Conservation (phyloP, 1,140 invertebrate species). For the Ceratina australensis region DNA sequence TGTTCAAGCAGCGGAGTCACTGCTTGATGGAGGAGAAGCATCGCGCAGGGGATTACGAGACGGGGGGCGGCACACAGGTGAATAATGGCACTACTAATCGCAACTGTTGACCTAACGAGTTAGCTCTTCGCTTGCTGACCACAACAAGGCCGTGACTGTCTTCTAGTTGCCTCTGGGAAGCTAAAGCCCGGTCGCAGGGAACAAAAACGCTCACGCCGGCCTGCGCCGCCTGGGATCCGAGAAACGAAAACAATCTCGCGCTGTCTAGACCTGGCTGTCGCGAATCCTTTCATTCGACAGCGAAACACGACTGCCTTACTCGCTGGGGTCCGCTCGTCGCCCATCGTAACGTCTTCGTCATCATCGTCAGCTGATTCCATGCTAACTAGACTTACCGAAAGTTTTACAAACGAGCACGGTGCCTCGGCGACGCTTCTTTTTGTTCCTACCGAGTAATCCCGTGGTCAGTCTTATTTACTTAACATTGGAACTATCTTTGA, state of each 20-base stretch:
- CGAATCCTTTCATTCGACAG: constrained; percentile 20
- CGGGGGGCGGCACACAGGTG: constrained; percentile 72
- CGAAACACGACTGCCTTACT: constrained; percentile 37
- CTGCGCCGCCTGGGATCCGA: constrained; percentile 4
- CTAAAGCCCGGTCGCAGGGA: constrained; percentile 28
- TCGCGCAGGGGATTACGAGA: constrained; percentile 67
- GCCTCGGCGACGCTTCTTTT: not conserved
- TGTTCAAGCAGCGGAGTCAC: constrained; percentile 67
- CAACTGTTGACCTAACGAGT: constrained; percentile 73
- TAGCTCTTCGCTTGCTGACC: constrained; percentile 69
- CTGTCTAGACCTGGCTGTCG: not conserved
- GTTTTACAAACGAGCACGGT: too few species aligned
- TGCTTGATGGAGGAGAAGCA: constrained; percentile 58
- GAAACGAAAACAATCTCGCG: not conserved
- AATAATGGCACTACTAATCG: constrained; percentile 76
- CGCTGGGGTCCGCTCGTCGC: constrained; percentile 12
- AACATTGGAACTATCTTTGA: too few species aligned
- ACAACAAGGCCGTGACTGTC: constrained; percentile 61
- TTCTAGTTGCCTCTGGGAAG: constrained; percentile 53
- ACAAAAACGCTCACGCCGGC: constrained; percentile 1
- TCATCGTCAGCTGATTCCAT: not conserved
- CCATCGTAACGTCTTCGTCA: not conserved
- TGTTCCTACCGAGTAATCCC: not conserved
- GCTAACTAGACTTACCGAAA: not conserved
- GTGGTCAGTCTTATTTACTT: not conserved